Base-by-base conservation (phyloP, 1,140 invertebrate genomes). In the Euura saliciscinereae region DNA sequence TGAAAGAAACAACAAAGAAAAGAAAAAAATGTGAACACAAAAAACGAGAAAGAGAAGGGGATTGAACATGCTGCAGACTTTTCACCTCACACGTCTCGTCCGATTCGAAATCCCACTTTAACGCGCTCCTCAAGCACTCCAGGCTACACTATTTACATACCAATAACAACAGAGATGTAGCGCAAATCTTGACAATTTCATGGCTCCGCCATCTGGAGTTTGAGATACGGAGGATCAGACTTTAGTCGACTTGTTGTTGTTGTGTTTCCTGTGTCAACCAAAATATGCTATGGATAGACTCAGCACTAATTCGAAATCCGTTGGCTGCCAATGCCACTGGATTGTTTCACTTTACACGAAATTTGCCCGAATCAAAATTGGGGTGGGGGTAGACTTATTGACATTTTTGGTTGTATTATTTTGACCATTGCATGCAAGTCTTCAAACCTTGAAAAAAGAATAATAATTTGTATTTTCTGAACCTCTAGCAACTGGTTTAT, bases 61-160 rank as follows among this genome's bases (percentile, higher is more conserved):
- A 59, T 28, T 59, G 6, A 8, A 59, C 51, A 28, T 28, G 28
- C 28, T 28, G 28, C 28, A 28, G 28, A 28, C 51, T 59, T 59
- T 4, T 59, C 13, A 3, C 51, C 13, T n/a, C 8, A n/a, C 51
- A 59, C 51, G 5, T n/a, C 51, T 11, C 51, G 51, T 59, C 13
- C 13, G 51, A 59, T 59, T 59, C 51, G 51, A n/a, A n/a, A n/a
- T 11, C 51, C 51, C 13, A 59, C 51, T 59, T 28, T 28, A 28
- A 28, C n/a, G 51, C 51, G 5, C 51, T 11, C 51, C 5, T n/a
- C 51, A n/a, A 4, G 51, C 51, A n/a, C 51, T 59, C 13, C 13
- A n/a, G 51, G 51, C 51, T 8, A 59, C 51, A 59, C 51, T 59
- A 59, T 59, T 59, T 59, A n/a, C 51, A 59, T 59, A 59, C 51